Percentiles rank a stretch among this genome's conserved stretches.
phyloP scores from a whole-genome alignment of 2,888 invertebrate species.

The Platynereis dumerilii region DNA sequence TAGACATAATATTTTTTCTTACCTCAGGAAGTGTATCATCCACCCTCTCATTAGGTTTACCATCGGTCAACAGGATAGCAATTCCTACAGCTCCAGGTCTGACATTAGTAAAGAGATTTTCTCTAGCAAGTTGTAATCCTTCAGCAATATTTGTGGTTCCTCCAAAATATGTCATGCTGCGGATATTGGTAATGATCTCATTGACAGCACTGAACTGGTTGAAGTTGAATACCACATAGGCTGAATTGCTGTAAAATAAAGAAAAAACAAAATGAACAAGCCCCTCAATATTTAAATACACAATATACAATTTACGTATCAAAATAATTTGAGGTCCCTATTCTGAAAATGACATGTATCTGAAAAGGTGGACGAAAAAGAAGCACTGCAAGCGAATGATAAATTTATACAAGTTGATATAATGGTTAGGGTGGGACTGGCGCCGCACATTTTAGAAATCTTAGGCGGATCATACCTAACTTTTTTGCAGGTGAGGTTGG shows the following conservation, averaged over 20 bases:
- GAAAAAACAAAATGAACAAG: no score
- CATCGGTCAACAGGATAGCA: neutral
- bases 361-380: no score
- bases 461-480: no score
- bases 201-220: neutral
- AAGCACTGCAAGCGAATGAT: no score
- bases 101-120: neutral
- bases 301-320: no score
- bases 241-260: neutral
- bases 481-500: no score
- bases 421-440: no score
- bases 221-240: neutral
- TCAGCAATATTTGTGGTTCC: conserved; percentile 2
- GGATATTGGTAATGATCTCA: neutral
- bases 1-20: neutral
- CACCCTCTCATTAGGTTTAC: conserved; percentile 4
- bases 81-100: neutral
- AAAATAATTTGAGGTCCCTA: no score
- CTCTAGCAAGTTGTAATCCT: neutral
- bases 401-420: no score
- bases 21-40: neutral
- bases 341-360: no score
- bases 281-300: no score
- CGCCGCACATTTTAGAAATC: no score
- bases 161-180: conserved; percentile 2